A percentile compares a stretch with the other conserved stretches of the same genome.
These are phyloP conservation scores for Drosophila teissieri DNA, from an alignment of 1,140 invertebrate species.

Conservation along the genomic window DNA sequence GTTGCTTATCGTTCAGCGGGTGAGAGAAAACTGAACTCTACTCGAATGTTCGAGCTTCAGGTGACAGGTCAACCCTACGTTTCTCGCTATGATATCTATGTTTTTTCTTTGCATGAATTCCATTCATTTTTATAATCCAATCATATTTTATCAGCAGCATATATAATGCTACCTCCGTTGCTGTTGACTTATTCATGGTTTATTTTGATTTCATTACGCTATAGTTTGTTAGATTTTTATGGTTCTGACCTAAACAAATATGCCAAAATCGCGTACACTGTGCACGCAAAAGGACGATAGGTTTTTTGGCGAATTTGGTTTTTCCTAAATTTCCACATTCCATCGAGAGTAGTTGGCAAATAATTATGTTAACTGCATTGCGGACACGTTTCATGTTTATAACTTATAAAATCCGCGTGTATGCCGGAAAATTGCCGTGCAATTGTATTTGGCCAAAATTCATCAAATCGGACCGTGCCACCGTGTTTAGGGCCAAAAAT, in stretches of 20 bases:
- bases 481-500: slow-evolving; percentile 1
- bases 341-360: too few relatives aligned
- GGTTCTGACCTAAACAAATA: slow-evolving; percentile 67
- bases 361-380: too few relatives aligned
- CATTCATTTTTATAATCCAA: too few relatives aligned
- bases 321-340: slow-evolving; percentile 10
- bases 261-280: slow-evolving; percentile 22
- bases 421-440: too few relatives aligned
- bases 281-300: background rate
- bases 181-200: slow-evolving; percentile 26
- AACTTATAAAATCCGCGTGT: too few relatives aligned
- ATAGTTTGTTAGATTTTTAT: slow-evolving; percentile 50
- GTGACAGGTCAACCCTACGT: background rate
- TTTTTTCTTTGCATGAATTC: background rate
- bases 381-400: too few relatives aligned
- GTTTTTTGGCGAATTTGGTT: background rate
- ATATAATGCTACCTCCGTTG: background rate
- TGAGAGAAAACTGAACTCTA: slow-evolving; percentile 1
- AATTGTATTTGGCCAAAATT: background rate
- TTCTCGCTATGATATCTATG: background rate
- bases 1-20: background rate
- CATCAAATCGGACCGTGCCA: background rate
- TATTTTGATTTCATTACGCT: slow-evolving; percentile 43
- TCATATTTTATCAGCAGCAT: background rate
- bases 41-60: background rate